Percentiles rank a stretch among this genome's conserved stretches.
These are phyloP conservation scores for Desmophyllum pertusum DNA, from an alignment of 92 coral and sea anemone genomes.

Conservation along the genomic window DNA sequence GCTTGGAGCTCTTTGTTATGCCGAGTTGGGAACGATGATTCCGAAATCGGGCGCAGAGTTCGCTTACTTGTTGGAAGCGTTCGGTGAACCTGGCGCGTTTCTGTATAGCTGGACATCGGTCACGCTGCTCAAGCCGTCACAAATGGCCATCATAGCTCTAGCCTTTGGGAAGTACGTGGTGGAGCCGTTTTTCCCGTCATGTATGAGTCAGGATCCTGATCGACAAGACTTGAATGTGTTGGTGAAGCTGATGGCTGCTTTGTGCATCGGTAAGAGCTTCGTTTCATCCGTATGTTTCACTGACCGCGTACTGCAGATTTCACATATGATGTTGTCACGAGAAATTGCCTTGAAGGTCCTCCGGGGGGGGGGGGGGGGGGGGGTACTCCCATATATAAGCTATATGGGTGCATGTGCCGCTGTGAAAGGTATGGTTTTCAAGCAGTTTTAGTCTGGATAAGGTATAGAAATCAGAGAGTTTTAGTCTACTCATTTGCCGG, in stretches of 20 bases:
- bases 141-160: conserved; percentile 62
- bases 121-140: conserved; percentile 66
- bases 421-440: too few relatives aligned
- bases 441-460: too few relatives aligned
- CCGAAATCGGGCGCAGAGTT: conserved; percentile 83
- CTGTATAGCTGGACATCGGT: conserved; percentile 69
- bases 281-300: too few relatives aligned
- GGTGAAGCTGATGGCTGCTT: conserved; percentile 66
- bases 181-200: conserved; percentile 73
- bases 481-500: too few relatives aligned
- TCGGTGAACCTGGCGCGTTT: conserved; percentile 61
- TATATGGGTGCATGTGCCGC: too few relatives aligned
- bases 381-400: too few relatives aligned
- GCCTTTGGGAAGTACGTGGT: conserved; percentile 68
- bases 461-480: too few relatives aligned
- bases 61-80: conserved; percentile 57
- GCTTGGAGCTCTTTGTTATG: conserved; percentile 78
- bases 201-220: conserved; percentile 32
- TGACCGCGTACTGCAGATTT: too few relatives aligned
- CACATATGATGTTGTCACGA: too few relatives aligned
- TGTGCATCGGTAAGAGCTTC: conserved; percentile 60
- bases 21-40: conserved; percentile 80
- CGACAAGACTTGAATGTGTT: conserved; percentile 38
- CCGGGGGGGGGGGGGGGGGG: too few relatives aligned
- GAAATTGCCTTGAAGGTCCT: too few relatives aligned